A percentile compares a stretch with the other conserved stretches of the same genome.
phyloP scores from a whole-genome alignment of 1,140 invertebrate species.

The Musca vetustissima region DNA sequence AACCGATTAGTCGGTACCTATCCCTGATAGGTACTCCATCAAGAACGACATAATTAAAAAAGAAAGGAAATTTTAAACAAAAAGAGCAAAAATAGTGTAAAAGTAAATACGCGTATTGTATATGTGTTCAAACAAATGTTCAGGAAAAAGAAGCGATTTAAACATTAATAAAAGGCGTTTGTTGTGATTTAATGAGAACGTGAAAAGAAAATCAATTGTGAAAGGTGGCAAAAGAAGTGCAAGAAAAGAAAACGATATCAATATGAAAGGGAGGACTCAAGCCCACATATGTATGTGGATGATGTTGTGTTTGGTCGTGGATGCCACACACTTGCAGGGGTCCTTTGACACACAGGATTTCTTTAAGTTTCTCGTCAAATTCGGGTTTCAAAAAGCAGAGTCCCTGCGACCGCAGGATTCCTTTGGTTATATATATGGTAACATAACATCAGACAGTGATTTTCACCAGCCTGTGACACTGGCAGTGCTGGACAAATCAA shows the following conservation, averaged over 20 bases:
- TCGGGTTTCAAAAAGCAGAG: constrained; percentile 96
- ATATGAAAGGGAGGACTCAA: constrained; percentile 7
- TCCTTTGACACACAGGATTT: constrained; percentile 73
- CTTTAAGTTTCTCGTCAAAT: constrained; percentile 91
- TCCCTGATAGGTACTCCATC: too few relatives aligned
- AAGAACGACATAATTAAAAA: too few relatives aligned
- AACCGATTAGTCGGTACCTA: too few relatives aligned
- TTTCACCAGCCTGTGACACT: constrained; percentile 74
- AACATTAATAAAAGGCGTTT: too few relatives aligned
- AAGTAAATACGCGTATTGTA: too few relatives aligned
- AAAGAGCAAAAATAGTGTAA: too few relatives aligned
- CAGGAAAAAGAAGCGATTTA: too few relatives aligned
- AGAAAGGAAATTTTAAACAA: too few relatives aligned
- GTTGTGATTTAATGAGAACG: too few relatives aligned
- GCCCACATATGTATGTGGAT: too few relatives aligned
- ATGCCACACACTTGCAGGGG: constrained; percentile 56
- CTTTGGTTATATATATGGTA: constrained; percentile 93
- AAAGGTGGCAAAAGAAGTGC: background rate
- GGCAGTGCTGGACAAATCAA: constrained; percentile 81
- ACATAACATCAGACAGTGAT: constrained; percentile 75
- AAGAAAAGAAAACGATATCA: constrained; percentile 1
- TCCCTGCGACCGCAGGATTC: constrained; percentile 75
- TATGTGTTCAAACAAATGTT: too few relatives aligned
- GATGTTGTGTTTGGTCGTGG: background rate
- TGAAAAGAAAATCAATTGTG: background rate